Evolutionary conservation across 2,113 vertebrate genomes (phyloP), one percentile per base, ranked within the genome.

Genomic region (Lethenteron camtschaticum): DNA sequence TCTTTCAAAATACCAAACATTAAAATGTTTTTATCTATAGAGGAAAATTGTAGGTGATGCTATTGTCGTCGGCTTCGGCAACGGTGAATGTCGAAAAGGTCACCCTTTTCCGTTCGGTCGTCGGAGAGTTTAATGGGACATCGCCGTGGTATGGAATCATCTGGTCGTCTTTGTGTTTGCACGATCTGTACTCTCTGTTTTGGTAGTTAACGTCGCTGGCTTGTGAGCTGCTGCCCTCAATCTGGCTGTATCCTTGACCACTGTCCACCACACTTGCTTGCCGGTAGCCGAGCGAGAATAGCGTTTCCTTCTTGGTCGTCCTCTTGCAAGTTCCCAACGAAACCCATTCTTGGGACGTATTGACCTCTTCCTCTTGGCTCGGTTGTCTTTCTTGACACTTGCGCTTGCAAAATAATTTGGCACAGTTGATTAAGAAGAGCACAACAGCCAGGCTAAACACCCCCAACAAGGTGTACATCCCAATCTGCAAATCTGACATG

Each of bases 401-500:
- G n/a, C n/a, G 63, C 63, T 66, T 66, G n/a, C n/a, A 11, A 24
- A 24, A n/a, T 24, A 66, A 9, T 66, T 66, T 66, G 10, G 24
- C 24, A 10, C 63, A 66, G 63, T 66, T 66, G 8, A 24, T 24
- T 24, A 66, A 16, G 63, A 66, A 66, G n/a, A 66, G 63, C n/a
- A 66, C 63, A 24, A 66, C 24, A 24, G 63, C 63, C n/a, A 66
- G 63, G 63, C 63, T 16, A 24, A 66, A 66, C 9, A 66, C 63
- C 9, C 63, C 63, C n/a, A 66, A 24, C 63, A 66, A 66, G 63
- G 63, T 66, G 63, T 66, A 66, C 63, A 66, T 66, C 24, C 63
- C 63, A 16, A 66, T 66, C 63, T 66, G 63, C 63, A 66, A 24
- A 24, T 66, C 63, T 66, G 63, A 66, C 63, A 66, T 66, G n/a